Conservation (phyloP, 2,113 vertebrate species). For the Forbesichthys papilliferus region DNA sequence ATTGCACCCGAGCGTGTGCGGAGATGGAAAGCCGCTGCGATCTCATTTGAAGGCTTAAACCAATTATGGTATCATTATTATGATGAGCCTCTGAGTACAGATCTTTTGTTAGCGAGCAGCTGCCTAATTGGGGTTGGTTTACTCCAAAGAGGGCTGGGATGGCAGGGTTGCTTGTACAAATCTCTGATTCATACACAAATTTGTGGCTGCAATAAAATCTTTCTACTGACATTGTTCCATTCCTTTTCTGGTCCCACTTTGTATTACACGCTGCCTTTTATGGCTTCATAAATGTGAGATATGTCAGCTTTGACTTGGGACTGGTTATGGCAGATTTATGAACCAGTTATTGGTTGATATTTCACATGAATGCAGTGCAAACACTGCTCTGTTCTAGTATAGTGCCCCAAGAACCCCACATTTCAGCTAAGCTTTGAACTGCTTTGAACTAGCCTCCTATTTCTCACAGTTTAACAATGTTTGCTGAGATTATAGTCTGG, state of each 20-base stretch:
- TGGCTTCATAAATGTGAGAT: background rate
- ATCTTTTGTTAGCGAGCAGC: conserved; percentile 64
- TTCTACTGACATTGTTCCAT: background rate
- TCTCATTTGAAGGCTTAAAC: conserved; percentile 63
- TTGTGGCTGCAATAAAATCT: background rate
- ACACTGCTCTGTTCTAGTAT: too few species aligned
- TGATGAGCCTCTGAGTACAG: conserved; percentile 60
- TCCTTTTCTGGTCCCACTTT: background rate
- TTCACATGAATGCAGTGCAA: too few species aligned
- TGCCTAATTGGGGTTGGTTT: conserved; percentile 65
- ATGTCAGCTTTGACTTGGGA: too few species aligned
- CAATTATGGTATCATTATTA: conserved; percentile 70
- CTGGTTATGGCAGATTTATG: too few species aligned
- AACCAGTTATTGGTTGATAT: too few species aligned
- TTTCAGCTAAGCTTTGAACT: too few species aligned
- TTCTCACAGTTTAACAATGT: too few species aligned
- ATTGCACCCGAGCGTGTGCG: background rate
- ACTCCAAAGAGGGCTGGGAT: conserved; percentile 26
- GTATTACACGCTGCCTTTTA: background rate
- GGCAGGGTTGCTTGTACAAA: conserved; percentile 21
- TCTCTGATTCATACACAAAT: conserved; percentile 22
- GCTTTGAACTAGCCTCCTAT: too few species aligned
- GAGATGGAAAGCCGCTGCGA: conserved; percentile 44
- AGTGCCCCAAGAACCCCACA: too few species aligned
- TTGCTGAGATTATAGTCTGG: too few species aligned